Evolutionary conservation across 2,888 invertebrate species (phyloP), one percentile per base, ranked within the genome.

Genomic region (Chalcis sispes): DNA sequence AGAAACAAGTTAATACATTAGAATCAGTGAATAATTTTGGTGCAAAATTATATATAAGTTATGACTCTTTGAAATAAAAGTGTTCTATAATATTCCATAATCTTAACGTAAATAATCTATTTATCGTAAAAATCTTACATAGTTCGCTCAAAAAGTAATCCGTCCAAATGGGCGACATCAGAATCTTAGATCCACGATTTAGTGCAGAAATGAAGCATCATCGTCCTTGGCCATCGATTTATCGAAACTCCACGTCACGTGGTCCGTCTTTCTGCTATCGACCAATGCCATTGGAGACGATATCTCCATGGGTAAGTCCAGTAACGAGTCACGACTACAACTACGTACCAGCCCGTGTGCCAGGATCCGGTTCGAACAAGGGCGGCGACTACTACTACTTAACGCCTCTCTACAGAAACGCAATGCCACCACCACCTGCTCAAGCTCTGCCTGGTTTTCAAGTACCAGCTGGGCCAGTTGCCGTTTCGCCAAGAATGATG

Each of bases 211-310:
- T 89, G 80, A 87, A 88, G 52, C 85, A 85, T 61, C 91, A 93
- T 82, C 92, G 93, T 81, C 92, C 93, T 77, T 93, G 93, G 93
- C 92, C 93, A 54, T 92, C 92, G 84, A 90, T 93, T 85, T 91
- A 93, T 83, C 90, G 92, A 40, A 85, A 85, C 27, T 69, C 82
- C 32, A 80, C 80, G 32, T 79, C 84, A 1, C 82, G 88, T 20
- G 86, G 86, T 4, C 86, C 89, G 0, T 86, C 89, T 1, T 85
- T 87, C 59, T 86, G 89, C 67, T 88, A 88, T 89, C 89, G 91
- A 88, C 86, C 89, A 83, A 85, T 91, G 89, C 89, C 91, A 83
- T 78, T 87, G 80, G 85, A 89, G 87, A 90, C 82, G 88, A 88
- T 89, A 89, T 89, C 81, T 86, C 91, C 81, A 85, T 90, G 83